Conservation (phyloP, 2,113 vertebrate genomes). For the Jacana jacana region DNA sequence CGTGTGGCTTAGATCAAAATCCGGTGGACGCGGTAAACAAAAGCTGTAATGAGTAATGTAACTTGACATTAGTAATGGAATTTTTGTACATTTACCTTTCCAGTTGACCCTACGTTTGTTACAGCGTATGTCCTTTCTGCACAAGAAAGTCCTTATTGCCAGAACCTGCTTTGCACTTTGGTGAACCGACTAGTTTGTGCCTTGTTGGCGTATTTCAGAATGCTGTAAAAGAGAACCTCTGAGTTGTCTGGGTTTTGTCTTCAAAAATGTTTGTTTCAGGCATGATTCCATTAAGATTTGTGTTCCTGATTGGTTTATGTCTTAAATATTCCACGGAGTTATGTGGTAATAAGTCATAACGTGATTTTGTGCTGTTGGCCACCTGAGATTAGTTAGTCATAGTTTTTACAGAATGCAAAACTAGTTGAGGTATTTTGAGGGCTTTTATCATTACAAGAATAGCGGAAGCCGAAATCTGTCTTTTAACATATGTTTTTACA, state of each 20-base stretch:
- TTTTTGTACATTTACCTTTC: not conserved
- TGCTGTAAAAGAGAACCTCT: not conserved
- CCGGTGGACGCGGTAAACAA: not conserved
- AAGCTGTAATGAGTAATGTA: not conserved
- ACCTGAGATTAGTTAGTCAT: not conserved
- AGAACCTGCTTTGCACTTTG: not conserved
- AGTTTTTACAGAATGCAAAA: not conserved
- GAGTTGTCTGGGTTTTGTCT: not conserved
- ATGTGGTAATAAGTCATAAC: not conserved
- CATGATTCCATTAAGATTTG: not conserved
- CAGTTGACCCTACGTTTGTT: not conserved
- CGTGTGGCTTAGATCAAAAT: not conserved
- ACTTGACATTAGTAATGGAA: not conserved
- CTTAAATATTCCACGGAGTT: not conserved
- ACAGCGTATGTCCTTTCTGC: not conserved
- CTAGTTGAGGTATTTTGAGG: not conserved
- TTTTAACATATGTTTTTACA: not conserved
- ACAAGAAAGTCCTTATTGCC: not conserved
- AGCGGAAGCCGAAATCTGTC: slow-evolving; percentile 4
- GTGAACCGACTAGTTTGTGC: not conserved
- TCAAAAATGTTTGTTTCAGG: not conserved
- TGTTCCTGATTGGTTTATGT: not conserved
- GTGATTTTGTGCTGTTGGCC: not conserved
- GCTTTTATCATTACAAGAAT: not conserved
- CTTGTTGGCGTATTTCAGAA: not conserved